Evolutionary conservation across 2,797 vertebrate species (phyloP).

Genomic region (Tiaroga cobitis): DNA sequence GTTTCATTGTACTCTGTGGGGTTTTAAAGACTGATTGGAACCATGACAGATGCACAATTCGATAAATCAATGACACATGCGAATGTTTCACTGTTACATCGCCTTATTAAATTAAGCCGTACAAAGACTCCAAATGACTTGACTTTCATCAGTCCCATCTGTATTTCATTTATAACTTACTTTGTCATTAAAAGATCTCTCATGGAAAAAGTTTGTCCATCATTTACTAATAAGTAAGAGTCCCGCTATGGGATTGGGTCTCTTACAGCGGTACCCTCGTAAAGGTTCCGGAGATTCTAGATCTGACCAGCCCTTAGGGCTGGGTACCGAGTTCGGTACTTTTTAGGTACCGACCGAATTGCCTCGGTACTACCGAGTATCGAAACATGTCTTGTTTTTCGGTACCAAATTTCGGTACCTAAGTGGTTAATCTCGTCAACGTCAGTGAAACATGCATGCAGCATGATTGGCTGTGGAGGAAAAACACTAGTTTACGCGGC

Average conservation of each 20-base stretch:
- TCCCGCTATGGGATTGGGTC: background rate
- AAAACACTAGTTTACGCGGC: too few species aligned
- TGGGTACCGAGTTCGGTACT: too few species aligned
- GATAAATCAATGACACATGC: slow-evolving; percentile 6
- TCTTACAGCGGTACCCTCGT: background rate
- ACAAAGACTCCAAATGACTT: background rate
- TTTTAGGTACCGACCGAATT: too few species aligned
- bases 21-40: background rate
- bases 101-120: background rate
- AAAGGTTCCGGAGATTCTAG: background rate
- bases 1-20: background rate
- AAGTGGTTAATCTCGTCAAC: too few species aligned
- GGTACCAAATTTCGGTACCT: too few species aligned
- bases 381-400: too few species aligned
- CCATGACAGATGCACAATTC: background rate
- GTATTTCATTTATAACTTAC: slow-evolving; percentile 7
- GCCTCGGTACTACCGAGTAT: too few species aligned
- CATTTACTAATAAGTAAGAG: background rate
- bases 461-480: too few species aligned
- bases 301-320: background rate
- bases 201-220: slow-evolving; percentile 3
- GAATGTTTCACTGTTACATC: background rate
- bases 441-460: too few species aligned
- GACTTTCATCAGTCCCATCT: background rate
- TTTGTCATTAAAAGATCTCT: slow-evolving; percentile 4